Conservation (phyloP, 2,888 invertebrate genomes). For the Temnothorax unifasciatus region DNA sequence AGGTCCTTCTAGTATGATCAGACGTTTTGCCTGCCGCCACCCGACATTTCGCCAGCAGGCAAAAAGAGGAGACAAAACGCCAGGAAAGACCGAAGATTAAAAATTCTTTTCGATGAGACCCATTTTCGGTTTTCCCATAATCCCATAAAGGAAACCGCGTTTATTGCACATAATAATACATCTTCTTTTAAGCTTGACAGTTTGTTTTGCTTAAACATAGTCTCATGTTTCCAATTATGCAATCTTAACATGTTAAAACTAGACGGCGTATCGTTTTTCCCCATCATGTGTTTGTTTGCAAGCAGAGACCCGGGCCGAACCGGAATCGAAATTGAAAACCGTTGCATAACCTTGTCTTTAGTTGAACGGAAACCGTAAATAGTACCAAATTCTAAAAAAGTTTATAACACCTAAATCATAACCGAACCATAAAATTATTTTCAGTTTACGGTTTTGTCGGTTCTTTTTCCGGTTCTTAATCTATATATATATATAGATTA, state of each 20-base stretch:
- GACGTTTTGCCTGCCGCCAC: slow-evolving; percentile 57
- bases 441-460: no score
- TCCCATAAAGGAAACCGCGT: neutral
- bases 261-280: neutral
- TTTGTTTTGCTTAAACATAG: neutral
- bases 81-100: slow-evolving; percentile 62
- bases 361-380: no score
- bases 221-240: slow-evolving; percentile 15
- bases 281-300: neutral
- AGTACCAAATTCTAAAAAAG: no score
- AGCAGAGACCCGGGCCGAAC: no score
- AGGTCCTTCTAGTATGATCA: slow-evolving; percentile 68
- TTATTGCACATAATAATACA: neutral
- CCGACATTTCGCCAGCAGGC: slow-evolving; percentile 58
- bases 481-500: no score
- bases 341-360: no score
- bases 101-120: slow-evolving; percentile 64
- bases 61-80: slow-evolving; percentile 47
- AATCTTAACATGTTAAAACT: neutral
- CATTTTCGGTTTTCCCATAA: slow-evolving; percentile 51
- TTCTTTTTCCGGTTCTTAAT: no score
- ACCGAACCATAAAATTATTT: no score
- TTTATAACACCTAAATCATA: no score
- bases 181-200: neutral
- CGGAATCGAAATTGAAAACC: no score